A percentile compares a stretch with the other conserved stretches of the same genome.
phyloP scores from a whole-genome alignment of 2,888 invertebrate genomes.

The Nomada flava region DNA sequence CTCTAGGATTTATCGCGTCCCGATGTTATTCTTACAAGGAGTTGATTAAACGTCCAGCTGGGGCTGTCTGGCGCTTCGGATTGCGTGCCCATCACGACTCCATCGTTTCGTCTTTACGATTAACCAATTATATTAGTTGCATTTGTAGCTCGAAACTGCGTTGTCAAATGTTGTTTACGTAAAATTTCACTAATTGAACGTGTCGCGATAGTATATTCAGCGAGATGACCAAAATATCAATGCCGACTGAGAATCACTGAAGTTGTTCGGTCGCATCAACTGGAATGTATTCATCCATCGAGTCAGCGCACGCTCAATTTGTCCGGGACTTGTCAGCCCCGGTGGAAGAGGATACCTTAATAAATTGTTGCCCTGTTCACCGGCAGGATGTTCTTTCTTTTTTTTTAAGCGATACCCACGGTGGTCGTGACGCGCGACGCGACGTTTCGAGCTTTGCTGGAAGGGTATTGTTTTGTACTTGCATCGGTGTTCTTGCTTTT shows the following conservation, averaged over 20 bases:
- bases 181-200: slow-evolving; percentile 7
- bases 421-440: slow-evolving; percentile 57
- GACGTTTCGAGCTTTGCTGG: slow-evolving; percentile 62
- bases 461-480: slow-evolving; percentile 62
- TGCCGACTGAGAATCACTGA: slow-evolving; percentile 70
- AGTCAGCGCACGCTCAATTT: slow-evolving; percentile 75
- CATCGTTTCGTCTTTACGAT: neutral
- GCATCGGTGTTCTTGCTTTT: slow-evolving; percentile 53
- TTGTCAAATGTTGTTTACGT: neutral
- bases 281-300: slow-evolving; percentile 74
- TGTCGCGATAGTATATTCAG: neutral
- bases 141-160: no score
- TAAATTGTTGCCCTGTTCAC: slow-evolving; percentile 72
- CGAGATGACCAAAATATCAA: slow-evolving; percentile 35
- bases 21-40: slow-evolving; percentile 51
- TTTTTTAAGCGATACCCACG: slow-evolving; percentile 47
- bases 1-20: slow-evolving; percentile 61
- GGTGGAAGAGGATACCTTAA: slow-evolving; percentile 73
- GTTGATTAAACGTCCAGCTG: slow-evolving; percentile 52
- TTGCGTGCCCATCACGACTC: no score
- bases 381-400: slow-evolving; percentile 40
- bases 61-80: no score
- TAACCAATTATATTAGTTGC: slow-evolving; percentile 11
- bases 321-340: slow-evolving; percentile 71
- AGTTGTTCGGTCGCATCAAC: slow-evolving; percentile 65